These are phyloP conservation scores for Lateolabrax maculatus DNA, from an alignment of 2,797 vertebrate genomes.

Conservation along the genomic window DNA sequence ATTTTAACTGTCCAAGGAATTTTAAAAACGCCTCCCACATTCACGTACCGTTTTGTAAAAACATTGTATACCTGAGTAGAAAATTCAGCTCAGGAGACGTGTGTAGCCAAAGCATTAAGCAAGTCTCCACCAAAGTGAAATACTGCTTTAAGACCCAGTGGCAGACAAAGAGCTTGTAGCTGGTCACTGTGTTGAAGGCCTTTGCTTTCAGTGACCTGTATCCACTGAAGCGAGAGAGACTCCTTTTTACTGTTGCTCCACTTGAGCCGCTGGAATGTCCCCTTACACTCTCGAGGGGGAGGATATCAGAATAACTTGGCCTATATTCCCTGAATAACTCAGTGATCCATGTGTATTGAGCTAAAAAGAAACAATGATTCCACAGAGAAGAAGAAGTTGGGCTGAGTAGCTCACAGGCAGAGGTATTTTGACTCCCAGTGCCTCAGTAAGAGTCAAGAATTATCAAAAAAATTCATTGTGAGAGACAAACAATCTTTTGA, in stretches of 20 bases:
- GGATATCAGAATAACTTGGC: slow-evolving; percentile 77
- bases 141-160: slow-evolving; percentile 27
- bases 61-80: neutral
- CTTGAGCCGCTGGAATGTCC: slow-evolving; percentile 73
- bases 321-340: slow-evolving; percentile 77
- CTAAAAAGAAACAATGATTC: slow-evolving; percentile 67
- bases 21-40: neutral
- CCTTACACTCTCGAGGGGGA: slow-evolving; percentile 59
- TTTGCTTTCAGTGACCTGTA: slow-evolving; percentile 63
- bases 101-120: neutral
- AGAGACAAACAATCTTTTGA: slow-evolving; percentile 18
- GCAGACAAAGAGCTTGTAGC: slow-evolving; percentile 21
- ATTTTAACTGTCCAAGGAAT: neutral
- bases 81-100: neutral
- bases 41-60: neutral
- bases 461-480: slow-evolving; percentile 9
- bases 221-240: slow-evolving; percentile 52
- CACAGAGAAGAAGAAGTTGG: slow-evolving; percentile 44
- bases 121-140: slow-evolving; percentile 6
- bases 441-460: slow-evolving; percentile 24
- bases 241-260: slow-evolving; percentile 66
- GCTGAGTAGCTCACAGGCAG: slow-evolving; percentile 12
- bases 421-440: slow-evolving; percentile 38
- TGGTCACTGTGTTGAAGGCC: slow-evolving; percentile 49
- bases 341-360: slow-evolving; percentile 58